Evolutionary conservation across 2,888 invertebrate genomes (phyloP).

Genomic region (Colletes collaris): DNA sequence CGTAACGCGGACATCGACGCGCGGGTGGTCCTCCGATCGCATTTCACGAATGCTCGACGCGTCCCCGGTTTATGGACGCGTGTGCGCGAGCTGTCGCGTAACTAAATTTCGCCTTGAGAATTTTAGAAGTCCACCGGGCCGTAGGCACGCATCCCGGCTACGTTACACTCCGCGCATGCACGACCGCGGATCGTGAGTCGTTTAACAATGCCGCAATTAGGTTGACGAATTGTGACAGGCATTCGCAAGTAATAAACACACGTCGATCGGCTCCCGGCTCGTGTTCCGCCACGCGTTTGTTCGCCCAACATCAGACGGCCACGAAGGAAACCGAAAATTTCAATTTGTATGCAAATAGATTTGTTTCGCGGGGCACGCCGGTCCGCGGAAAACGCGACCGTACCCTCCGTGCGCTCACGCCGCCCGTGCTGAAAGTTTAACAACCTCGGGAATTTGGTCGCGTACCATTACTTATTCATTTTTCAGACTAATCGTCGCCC

Average conservation of each 20-base stretch:
- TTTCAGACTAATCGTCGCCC: constrained; percentile 37
- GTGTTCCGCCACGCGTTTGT: constrained; percentile 2
- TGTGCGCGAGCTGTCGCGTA: constrained; percentile 76
- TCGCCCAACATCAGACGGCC: constrained; percentile 1
- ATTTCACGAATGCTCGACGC: constrained; percentile 78
- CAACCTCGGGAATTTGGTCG: constrained; percentile 36
- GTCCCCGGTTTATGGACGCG: constrained; percentile 79
- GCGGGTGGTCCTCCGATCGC: constrained; percentile 76
- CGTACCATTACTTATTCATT: constrained; percentile 24
- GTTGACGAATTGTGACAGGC: constrained; percentile 62
- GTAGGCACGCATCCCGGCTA: constrained; percentile 36
- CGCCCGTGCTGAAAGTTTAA: constrained; percentile 40
- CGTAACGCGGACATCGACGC: constrained; percentile 30
- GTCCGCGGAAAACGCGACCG: constrained; percentile 25
- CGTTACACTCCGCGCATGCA: constrained; percentile 62
- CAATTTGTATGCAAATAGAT: constrained; percentile 48
- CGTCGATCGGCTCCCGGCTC: neutral
- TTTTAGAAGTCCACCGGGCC: constrained; percentile 61
- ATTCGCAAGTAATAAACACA: constrained; percentile 59
- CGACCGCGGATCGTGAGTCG: constrained; percentile 70
- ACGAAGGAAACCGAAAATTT: constrained; percentile 50
- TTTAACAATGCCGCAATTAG: constrained; percentile 72
- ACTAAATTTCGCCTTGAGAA: constrained; percentile 76
- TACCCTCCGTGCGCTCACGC: neutral
- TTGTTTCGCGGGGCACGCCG: constrained; percentile 15